phyloP scores from a whole-genome alignment of 2,113 vertebrate genomes.

The Suricata suricatta region DNA sequence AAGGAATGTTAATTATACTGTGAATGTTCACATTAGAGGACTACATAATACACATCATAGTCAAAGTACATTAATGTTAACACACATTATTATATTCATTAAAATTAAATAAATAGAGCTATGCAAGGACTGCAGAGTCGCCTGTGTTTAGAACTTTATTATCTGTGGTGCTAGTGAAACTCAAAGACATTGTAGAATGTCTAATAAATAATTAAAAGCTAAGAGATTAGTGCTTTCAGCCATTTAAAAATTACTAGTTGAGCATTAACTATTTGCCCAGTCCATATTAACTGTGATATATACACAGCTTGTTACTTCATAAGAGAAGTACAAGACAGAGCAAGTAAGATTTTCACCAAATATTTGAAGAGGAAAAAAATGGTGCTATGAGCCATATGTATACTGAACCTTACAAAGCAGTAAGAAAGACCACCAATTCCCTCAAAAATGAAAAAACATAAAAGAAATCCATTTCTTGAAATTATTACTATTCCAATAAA shows the following conservation, averaged over 20 bases:
- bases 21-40: not conserved
- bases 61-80: not conserved
- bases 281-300: not conserved
- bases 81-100: not conserved
- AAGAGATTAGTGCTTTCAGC: not conserved
- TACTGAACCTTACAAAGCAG: not conserved
- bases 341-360: conserved; percentile 1
- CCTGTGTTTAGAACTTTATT: not conserved
- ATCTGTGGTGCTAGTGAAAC: not conserved
- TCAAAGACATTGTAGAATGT: not conserved
- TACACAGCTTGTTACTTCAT: not conserved
- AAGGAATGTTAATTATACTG: not conserved
- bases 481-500: not conserved
- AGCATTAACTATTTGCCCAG: not conserved
- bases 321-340: not conserved
- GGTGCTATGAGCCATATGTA: not conserved
- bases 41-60: not conserved
- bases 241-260: not conserved
- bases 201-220: not conserved
- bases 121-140: not conserved
- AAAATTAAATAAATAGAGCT: not conserved
- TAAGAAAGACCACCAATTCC: not conserved
- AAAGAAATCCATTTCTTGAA: not conserved
- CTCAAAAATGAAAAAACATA: not conserved
- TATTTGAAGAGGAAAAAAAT: not conserved